Evolutionary conservation across 2,888 invertebrate species (phyloP).

Genomic region (Neria commutata): DNA sequence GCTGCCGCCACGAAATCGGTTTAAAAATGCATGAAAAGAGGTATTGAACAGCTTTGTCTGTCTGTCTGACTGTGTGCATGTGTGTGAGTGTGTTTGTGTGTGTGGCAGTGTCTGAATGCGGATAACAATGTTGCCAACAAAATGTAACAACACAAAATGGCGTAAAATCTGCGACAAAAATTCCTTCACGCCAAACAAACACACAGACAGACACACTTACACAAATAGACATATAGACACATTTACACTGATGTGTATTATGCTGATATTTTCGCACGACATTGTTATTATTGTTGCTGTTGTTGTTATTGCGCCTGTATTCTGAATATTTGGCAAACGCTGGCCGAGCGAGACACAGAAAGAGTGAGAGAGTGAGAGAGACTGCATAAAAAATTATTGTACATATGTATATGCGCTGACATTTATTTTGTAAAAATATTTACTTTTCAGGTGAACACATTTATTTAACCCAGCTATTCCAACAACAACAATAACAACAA

Average conservation of each 20-base stretch:
- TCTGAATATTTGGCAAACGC: neutral
- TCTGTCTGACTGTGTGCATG: neutral
- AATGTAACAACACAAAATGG: neutral
- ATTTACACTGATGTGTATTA: neutral
- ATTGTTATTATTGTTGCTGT: neutral
- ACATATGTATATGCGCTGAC: too few species aligned
- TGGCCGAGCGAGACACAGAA: too few species aligned
- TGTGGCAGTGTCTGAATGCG: neutral
- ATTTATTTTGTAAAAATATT: conserved; percentile 22
- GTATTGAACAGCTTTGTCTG: neutral
- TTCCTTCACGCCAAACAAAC: neutral
- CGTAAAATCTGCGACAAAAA: neutral
- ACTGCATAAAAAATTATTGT: too few species aligned
- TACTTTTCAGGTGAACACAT: conserved; percentile 19
- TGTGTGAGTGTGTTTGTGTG: neutral
- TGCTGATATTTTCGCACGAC: neutral
- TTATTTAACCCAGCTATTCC: too few species aligned
- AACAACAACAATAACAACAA: too few species aligned
- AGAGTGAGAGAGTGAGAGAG: too few species aligned
- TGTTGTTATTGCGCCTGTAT: neutral
- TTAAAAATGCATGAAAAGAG: neutral
- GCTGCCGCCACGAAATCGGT: neutral
- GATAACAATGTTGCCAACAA: neutral
- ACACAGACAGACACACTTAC: neutral
- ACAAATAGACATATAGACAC: too few species aligned